Conservation (phyloP, 2,113 vertebrate species). For the Phainopepla nitens region DNA sequence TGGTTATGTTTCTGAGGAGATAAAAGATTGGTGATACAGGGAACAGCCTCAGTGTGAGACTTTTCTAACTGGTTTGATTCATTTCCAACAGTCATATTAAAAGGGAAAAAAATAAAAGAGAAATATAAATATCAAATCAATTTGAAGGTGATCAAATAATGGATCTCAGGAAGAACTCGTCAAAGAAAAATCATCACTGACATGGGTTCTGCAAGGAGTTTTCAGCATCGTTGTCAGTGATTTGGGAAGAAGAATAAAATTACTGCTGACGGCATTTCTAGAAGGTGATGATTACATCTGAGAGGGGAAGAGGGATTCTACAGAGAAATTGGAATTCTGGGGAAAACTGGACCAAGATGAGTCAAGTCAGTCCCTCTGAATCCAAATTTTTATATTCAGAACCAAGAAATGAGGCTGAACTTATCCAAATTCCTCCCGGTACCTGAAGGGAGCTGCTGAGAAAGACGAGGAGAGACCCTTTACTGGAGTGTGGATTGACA, state of each 20-base stretch:
- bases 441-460: background rate
- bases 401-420: background rate
- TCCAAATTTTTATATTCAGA: background rate
- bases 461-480: background rate
- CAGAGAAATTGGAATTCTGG: background rate
- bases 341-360: background rate
- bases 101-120: background rate
- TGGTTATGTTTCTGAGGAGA: background rate
- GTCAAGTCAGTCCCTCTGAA: background rate
- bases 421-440: background rate
- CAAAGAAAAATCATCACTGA: background rate
- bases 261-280: background rate
- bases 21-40: background rate
- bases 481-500: background rate
- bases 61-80: background rate
- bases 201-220: background rate
- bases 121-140: background rate
- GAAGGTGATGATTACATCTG: background rate
- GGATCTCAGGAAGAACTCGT: background rate
- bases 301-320: background rate
- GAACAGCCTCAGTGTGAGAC: background rate
- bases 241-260: background rate
- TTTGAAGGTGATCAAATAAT: background rate
- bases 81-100: background rate
- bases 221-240: accelerated